Evolutionary conservation across 2,797 vertebrate genomes (phyloP).

Genomic region (Neostethus bicornis): DNA sequence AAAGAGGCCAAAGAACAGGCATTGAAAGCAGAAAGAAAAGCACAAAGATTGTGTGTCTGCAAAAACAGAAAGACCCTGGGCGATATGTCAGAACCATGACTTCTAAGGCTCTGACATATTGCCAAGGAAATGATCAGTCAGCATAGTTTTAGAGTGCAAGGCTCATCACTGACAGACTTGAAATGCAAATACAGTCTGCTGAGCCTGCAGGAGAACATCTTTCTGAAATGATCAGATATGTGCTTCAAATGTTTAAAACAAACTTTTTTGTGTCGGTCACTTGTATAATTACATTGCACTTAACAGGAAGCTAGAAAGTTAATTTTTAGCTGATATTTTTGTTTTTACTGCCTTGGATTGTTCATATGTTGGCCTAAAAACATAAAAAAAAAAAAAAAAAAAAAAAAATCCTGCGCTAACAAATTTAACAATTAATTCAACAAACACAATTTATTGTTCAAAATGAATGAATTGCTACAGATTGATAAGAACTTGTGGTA

Average conservation of each 20-base stretch:
- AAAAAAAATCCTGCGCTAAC: not conserved
- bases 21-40: slow-evolving; percentile 36
- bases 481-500: too few species aligned
- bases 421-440: not conserved
- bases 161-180: slow-evolving; percentile 46
- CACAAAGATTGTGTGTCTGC: slow-evolving; percentile 52
- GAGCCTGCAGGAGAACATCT: slow-evolving; percentile 40
- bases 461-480: too few species aligned
- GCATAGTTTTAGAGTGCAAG: slow-evolving; percentile 51
- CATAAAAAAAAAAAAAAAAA: not conserved
- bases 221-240: slow-evolving; percentile 21
- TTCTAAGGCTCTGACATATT: slow-evolving; percentile 61
- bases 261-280: slow-evolving; percentile 10
- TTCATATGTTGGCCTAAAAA: not conserved
- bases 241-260: slow-evolving; percentile 14
- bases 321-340: not conserved
- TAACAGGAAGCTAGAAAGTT: not conserved
- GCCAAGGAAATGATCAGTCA: slow-evolving; percentile 67
- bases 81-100: slow-evolving; percentile 54
- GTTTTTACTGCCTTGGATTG: not conserved
- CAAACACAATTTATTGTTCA: too few species aligned
- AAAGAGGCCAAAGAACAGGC: slow-evolving; percentile 33
- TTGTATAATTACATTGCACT: slow-evolving; percentile 4
- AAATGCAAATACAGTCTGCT: slow-evolving; percentile 52
- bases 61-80: slow-evolving; percentile 64